Evolutionary conservation across 2,797 vertebrate species (phyloP).

Genomic region (Sebastes kiyomatsui): DNA sequence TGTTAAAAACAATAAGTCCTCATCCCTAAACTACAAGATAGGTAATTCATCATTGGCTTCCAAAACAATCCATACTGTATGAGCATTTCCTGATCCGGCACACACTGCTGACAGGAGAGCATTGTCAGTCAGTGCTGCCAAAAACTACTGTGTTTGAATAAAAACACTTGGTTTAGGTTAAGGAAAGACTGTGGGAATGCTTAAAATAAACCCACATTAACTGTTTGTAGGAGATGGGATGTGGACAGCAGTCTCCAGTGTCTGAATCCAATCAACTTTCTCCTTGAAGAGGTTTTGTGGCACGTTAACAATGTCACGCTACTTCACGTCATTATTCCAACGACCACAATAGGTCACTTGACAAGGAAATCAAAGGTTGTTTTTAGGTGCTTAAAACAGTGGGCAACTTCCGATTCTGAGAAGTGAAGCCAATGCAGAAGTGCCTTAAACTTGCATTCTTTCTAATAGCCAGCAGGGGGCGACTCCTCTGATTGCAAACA

Average conservation of each 20-base stretch:
- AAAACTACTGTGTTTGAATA: neutral
- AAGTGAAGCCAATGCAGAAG: too few species aligned
- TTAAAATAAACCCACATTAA: neutral
- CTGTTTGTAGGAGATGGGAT: neutral
- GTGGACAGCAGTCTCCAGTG: neutral
- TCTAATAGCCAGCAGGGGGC: too few species aligned
- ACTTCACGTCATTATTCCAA: neutral
- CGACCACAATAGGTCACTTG: neutral
- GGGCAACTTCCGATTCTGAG: too few species aligned
- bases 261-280: neutral
- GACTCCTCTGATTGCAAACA: too few species aligned
- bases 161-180: neutral
- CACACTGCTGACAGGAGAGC: neutral
- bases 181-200: neutral
- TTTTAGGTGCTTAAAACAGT: neutral
- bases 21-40: neutral
- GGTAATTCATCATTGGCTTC: neutral
- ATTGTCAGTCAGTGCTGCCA: fast-evolving
- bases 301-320: neutral
- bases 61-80: neutral
- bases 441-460: too few species aligned
- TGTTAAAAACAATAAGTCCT: conserved; percentile 14
- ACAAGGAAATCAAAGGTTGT: neutral
- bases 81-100: neutral
- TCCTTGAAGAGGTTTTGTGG: neutral